Evolutionary conservation across 2,797 vertebrate genomes (phyloP), one percentile per base, ranked within the genome.

Genomic region (Scomberomorus guttatus): DNA sequence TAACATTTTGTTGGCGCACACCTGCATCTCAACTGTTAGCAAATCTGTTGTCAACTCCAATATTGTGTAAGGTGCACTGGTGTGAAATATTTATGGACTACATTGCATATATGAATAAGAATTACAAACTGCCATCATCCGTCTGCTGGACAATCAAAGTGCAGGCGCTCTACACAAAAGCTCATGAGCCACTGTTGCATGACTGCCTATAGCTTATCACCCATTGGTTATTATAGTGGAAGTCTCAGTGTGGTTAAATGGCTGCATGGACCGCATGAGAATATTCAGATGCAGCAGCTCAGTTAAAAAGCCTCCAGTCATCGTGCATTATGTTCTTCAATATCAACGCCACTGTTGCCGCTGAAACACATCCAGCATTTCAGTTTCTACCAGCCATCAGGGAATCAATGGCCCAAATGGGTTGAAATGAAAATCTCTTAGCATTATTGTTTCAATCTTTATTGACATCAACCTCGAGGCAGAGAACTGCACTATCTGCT

Each of bases 331-430:
- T 52, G 20, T 22, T 66, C 46, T 73, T 75, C 29, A 4, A 59
- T 77, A 80, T 58, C 46, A 82, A 55, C 61, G 50, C 57, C 18
- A 51, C 44, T 24, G 61, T 12, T 17, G 42, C 44, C 1, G 58
- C 12, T 52, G 54, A 74, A 77, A 72, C 65, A 46, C 44, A 27
- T 65, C 34, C 58, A 10, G 60, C 66, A 14, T 57, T 63, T 72
- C 37, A 22, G 32, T 15, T 51, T 84, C 56, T 63, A 61, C 57
- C n/a, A 25, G 52, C 32, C 50, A 48, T n/a, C 14, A 2, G 48
- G 44, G n/a, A 85, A 89, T 89, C 87, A 83, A 89, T 87, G 70
- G 70, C 29, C 77, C 80, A 89, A 90, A 93, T 87, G 83, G 80
- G 46, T 65, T 82, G 68, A 89, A 86, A 90, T 89, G 76, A 88